Conservation (phyloP, 1,140 invertebrate genomes). For the Drosophila funebris region DNA sequence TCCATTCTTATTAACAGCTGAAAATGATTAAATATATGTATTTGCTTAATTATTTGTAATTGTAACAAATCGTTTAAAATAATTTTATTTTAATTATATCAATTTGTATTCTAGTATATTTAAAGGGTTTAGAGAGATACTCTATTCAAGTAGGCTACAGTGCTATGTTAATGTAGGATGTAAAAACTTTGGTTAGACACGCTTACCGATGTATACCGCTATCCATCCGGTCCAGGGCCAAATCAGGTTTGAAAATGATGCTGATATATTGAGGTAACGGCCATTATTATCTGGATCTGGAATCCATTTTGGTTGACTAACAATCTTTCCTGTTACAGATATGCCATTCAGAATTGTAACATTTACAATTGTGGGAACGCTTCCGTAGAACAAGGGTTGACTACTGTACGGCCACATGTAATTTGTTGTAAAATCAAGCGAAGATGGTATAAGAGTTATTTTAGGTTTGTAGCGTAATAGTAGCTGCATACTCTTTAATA, state of each 20-base stretch:
- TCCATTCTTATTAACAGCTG: conserved; percentile 66
- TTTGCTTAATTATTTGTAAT: background rate
- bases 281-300: conserved; percentile 92
- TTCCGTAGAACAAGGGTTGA: conserved; percentile 95
- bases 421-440: conserved; percentile 57
- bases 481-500: conserved; percentile 91
- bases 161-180: too few relatives aligned
- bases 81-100: too few relatives aligned
- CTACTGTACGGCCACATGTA: conserved; percentile 93
- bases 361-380: conserved; percentile 95
- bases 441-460: conserved; percentile 88
- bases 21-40: conserved; percentile 4
- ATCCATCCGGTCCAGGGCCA: conserved; percentile 99
- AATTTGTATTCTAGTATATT: too few relatives aligned
- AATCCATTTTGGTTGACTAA: conserved; percentile 92
- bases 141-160: too few relatives aligned
- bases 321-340: conserved; percentile 92
- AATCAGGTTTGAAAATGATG: conserved; percentile 91
- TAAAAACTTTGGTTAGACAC: background rate
- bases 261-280: conserved; percentile 88
- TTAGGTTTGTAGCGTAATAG: conserved; percentile 93
- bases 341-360: conserved; percentile 95
- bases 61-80: background rate
- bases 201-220: conserved; percentile 86
- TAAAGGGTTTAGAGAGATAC: too few relatives aligned